A percentile compares a stretch with the other conserved stretches of the same genome.
These are phyloP conservation scores for Zaprionus bogoriensis DNA, from an alignment of 2,888 invertebrate genomes.

Conservation along the genomic window DNA sequence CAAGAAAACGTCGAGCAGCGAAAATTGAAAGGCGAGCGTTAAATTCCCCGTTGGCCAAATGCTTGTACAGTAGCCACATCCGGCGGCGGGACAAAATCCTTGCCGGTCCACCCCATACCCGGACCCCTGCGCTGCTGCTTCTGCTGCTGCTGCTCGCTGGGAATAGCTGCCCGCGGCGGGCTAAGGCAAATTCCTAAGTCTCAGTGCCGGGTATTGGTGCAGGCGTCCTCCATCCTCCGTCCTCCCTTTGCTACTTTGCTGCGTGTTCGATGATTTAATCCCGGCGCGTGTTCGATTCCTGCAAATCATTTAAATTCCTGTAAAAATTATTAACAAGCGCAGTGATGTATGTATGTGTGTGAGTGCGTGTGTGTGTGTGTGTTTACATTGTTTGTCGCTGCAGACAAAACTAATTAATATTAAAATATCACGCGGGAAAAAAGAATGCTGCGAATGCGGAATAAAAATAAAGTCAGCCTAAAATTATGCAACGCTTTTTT, in stretches of 20 bases:
- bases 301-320: conserved; percentile 44
- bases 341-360: too few species aligned
- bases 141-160: background rate
- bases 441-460: background rate
- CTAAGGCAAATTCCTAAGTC: conserved; percentile 18
- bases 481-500: conserved; percentile 65
- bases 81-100: conserved; percentile 42
- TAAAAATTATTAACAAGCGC: conserved; percentile 25
- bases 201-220: background rate
- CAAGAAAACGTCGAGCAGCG: conserved; percentile 39
- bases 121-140: too few species aligned
- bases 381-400: conserved; percentile 35
- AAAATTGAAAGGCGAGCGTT: conserved; percentile 62
- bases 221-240: too few species aligned
- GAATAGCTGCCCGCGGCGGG: conserved; percentile 1
- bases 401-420: conserved; percentile 71
- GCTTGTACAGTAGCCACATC: conserved; percentile 38
- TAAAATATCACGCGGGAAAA: conserved; percentile 51
- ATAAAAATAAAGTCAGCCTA: conserved; percentile 50
- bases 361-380: too few species aligned
- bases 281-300: conserved; percentile 8
- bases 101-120: background rate
- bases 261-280: conserved; percentile 23
- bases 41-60: conserved; percentile 44
- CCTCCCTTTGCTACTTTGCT: background rate